These are phyloP conservation scores for Gorsachius magnificus DNA, from an alignment of 2,797 vertebrate genomes.

Conservation along the genomic window DNA sequence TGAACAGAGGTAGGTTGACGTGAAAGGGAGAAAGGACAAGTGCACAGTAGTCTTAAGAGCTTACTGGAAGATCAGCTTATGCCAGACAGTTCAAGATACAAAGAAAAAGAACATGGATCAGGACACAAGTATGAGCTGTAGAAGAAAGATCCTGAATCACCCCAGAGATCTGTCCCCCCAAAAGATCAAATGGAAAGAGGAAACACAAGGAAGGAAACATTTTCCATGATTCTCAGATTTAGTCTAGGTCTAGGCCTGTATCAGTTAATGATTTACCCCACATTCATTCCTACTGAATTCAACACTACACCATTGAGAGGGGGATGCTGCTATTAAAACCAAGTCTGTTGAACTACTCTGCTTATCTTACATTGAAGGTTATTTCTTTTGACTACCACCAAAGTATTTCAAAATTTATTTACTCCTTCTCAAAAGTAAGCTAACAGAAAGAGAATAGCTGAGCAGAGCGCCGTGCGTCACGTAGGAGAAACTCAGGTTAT, in stretches of 20 bases:
- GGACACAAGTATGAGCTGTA: background rate
- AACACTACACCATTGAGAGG: background rate
- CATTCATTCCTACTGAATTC: background rate
- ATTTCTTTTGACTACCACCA: background rate
- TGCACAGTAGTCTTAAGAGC: background rate
- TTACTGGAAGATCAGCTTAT: background rate
- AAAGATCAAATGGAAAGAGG: background rate
- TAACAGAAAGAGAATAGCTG: background rate
- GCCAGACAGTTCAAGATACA: background rate
- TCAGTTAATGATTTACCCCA: background rate
- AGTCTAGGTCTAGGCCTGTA: no score
- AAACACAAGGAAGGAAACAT: background rate
- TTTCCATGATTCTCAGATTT: background rate
- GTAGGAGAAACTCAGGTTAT: background rate
- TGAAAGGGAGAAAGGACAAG: background rate
- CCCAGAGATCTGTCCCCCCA: background rate
- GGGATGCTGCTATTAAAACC: background rate
- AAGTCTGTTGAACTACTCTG: background rate
- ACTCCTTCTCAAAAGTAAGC: background rate
- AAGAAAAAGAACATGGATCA: background rate
- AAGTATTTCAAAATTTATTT: background rate
- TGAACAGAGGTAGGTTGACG: background rate
- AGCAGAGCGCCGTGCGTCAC: background rate
- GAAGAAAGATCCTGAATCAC: background rate
- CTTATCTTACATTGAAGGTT: background rate